Percentiles rank a stretch among this genome's conserved stretches.
Evolutionary conservation across 2,888 invertebrate species (phyloP).

Genomic region (Drepanosiphum platanoidis): DNA sequence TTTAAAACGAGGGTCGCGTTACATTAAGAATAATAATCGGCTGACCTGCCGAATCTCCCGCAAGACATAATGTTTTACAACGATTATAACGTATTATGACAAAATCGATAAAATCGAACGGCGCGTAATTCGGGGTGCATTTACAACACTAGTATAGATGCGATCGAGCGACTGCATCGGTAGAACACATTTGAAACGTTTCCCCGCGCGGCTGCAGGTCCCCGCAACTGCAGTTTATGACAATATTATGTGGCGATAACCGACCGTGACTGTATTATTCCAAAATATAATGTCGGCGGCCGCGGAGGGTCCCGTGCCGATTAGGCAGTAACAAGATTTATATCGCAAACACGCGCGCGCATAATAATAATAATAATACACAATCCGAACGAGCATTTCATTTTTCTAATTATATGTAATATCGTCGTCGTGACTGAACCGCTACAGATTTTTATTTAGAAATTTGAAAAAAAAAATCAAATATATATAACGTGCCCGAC

Average conservation of each 20-base stretch:
- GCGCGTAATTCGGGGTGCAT: too few relatives aligned
- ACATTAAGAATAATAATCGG: too few relatives aligned
- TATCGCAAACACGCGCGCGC: not conserved
- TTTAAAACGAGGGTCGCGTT: too few relatives aligned
- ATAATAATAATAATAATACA: too few relatives aligned
- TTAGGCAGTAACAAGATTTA: slow-evolving; percentile 24
- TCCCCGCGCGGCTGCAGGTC: not conserved
- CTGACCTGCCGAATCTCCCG: too few relatives aligned
- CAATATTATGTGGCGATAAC: not conserved
- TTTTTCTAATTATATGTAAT: slow-evolving; percentile 43
- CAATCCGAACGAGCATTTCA: slow-evolving; percentile 1
- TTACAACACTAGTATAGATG: too few relatives aligned
- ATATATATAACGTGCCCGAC: not conserved
- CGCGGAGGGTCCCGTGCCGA: not conserved
- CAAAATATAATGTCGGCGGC: not conserved
- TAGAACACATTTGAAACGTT: not conserved
- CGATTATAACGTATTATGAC: too few relatives aligned
- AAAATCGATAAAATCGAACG: too few relatives aligned
- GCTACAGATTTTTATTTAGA: slow-evolving; percentile 47
- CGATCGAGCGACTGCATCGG: too few relatives aligned
- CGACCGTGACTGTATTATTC: not conserved
- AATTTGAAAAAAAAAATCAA: slow-evolving; percentile 18
- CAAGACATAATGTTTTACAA: too few relatives aligned
- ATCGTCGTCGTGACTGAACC: too few relatives aligned
- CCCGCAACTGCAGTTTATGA: too few relatives aligned